These are phyloP conservation scores for Camponotus floridanus DNA, from an alignment of 1,140 invertebrate species.

Conservation along the genomic window DNA sequence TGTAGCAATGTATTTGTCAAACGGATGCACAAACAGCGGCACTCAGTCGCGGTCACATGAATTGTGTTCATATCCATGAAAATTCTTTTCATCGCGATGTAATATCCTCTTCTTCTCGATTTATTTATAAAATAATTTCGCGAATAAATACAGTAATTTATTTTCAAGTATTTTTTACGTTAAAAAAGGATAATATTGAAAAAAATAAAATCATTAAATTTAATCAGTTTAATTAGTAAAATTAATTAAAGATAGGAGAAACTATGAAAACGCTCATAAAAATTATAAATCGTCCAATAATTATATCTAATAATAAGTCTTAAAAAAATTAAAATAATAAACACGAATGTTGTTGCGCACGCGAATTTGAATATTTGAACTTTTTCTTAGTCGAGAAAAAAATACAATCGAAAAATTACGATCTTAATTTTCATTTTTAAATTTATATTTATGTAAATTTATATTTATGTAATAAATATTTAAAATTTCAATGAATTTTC, in stretches of 20 bases:
- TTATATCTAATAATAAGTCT: background rate
- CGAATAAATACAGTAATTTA: background rate
- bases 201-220: background rate
- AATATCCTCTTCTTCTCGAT: background rate
- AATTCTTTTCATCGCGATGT: constrained; percentile 13
- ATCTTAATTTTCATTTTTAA: background rate
- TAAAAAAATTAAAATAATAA: background rate
- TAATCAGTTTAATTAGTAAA: background rate
- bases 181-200: background rate
- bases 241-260: background rate
- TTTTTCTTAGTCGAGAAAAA: background rate
- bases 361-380: background rate
- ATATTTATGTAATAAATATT: background rate
- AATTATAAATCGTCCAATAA: background rate
- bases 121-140: constrained; percentile 13
- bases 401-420: background rate
- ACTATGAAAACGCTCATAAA: background rate
- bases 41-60: constrained; percentile 38
- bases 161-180: background rate
- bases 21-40: constrained; percentile 26
- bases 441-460: background rate
- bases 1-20: constrained; percentile 51
- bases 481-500: background rate
- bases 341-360: background rate
- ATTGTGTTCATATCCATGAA: constrained; percentile 36